Evolutionary conservation across 2,888 invertebrate genomes (phyloP).

Genomic region (Epistrophella euchroma): DNA sequence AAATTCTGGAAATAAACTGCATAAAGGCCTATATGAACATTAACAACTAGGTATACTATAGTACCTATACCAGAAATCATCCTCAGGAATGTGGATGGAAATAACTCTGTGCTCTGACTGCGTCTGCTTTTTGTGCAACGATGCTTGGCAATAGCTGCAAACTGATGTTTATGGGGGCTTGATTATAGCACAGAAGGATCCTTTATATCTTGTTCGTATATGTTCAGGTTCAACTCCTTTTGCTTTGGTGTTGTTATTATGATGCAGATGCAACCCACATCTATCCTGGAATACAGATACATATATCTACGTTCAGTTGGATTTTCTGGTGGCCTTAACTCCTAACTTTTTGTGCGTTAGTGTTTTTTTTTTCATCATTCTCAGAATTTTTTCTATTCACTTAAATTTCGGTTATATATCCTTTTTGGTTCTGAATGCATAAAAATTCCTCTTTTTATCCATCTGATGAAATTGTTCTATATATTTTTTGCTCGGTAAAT

Average conservation of each 20-base stretch:
- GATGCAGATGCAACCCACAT: slow-evolving; percentile 13
- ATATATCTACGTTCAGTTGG: not conserved
- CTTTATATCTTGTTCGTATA: slow-evolving; percentile 43
- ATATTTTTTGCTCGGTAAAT: not conserved
- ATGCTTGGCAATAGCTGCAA: slow-evolving; percentile 49
- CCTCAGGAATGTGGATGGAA: slow-evolving; percentile 35
- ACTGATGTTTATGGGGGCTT: slow-evolving; percentile 17
- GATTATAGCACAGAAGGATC: not conserved
- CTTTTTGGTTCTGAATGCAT: slow-evolving; percentile 11
- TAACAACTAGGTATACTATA: not conserved
- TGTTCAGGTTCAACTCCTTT: slow-evolving; percentile 10
- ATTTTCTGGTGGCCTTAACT: not conserved
- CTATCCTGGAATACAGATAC: not conserved
- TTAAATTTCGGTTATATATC: slow-evolving; percentile 31
- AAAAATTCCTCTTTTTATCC: slow-evolving; percentile 1
- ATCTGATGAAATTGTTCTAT: not conserved
- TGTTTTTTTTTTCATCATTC: not conserved
- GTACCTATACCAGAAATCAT: slow-evolving; percentile 41
- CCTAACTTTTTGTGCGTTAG: slow-evolving; percentile 24
- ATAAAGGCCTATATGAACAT: slow-evolving; percentile 55
- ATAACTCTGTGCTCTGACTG: not conserved
- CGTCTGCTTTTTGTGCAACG: slow-evolving; percentile 1
- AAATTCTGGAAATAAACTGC: slow-evolving; percentile 64
- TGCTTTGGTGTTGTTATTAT: slow-evolving; percentile 25
- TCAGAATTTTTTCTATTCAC: slow-evolving; percentile 8